phyloP scores from a whole-genome alignment of 2,797 vertebrate genomes.

The Psittacula derbiana region DNA sequence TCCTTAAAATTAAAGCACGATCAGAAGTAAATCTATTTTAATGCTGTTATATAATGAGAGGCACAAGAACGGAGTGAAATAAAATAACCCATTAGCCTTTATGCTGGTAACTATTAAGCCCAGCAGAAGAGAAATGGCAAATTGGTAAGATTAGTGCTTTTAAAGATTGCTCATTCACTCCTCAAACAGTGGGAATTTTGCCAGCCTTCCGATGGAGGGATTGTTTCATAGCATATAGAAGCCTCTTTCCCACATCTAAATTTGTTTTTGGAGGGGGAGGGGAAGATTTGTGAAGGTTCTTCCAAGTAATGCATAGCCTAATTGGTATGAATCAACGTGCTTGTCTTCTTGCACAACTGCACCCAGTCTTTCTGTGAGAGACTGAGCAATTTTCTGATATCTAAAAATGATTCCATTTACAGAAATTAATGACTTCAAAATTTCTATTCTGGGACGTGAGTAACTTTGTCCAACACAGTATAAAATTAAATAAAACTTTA shows the following conservation, averaged over 20 bases:
- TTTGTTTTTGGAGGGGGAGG: not conserved
- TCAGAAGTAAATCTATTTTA: not conserved
- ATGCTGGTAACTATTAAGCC: not conserved
- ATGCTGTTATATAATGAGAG: not conserved
- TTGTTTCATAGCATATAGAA: not conserved
- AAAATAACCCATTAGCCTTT: not conserved
- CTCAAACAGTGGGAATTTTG: not conserved
- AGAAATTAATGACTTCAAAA: slow-evolving; percentile 20
- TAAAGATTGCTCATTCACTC: not conserved
- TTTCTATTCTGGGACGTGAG: not conserved
- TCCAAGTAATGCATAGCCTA: slow-evolving; percentile 19
- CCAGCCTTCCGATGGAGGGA: not conserved
- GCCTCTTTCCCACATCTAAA: not conserved
- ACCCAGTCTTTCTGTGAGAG: not conserved
- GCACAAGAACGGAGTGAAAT: not conserved
- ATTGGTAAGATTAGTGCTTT: not conserved
- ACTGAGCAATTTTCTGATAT: slow-evolving; percentile 29
- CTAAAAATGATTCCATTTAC: slow-evolving; percentile 11
- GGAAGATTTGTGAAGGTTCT: not conserved
- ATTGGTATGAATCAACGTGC: slow-evolving; percentile 52
- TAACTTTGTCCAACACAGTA: not conserved
- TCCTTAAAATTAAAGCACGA: not conserved
- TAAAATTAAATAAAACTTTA: slow-evolving; percentile 17
- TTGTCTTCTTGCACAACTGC: not conserved
- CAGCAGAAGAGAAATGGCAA: not conserved